These are phyloP conservation scores for Ditylenchus dipsaci DNA, from an alignment of 1,140 invertebrate genomes.

Conservation along the genomic window DNA sequence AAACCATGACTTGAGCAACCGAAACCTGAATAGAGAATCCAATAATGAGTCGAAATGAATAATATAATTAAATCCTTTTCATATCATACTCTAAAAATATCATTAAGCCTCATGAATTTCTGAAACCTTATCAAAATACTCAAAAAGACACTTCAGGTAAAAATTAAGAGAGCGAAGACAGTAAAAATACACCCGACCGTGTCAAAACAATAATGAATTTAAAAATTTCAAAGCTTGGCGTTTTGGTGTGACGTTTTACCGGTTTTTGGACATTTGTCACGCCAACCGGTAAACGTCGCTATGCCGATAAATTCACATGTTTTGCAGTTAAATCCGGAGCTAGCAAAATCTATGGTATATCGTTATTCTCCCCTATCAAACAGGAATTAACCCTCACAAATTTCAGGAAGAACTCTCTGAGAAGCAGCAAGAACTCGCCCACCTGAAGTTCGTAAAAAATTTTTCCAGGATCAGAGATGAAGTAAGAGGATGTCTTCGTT, in stretches of 20 bases:
- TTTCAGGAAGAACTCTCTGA: constrained; percentile 5
- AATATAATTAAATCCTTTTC: too few relatives aligned
- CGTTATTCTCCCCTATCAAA: background rate
- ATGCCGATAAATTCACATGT: background rate
- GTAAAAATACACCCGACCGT: too few relatives aligned
- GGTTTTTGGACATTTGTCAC: background rate
- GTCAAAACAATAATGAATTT: too few relatives aligned
- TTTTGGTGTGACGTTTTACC: background rate
- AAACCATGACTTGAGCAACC: too few relatives aligned
- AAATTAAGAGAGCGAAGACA: too few relatives aligned
- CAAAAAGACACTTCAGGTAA: too few relatives aligned
- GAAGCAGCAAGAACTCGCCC: constrained; percentile 14
- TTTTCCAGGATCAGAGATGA: constrained; percentile 15
- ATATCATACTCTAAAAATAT: too few relatives aligned
- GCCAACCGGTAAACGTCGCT: background rate
- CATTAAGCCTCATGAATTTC: too few relatives aligned
- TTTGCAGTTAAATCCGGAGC: constrained; percentile 16
- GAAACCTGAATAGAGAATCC: too few relatives aligned
- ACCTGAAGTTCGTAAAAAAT: constrained; percentile 26
- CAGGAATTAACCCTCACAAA: background rate
- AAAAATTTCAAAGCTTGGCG: too few relatives aligned
- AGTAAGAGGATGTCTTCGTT: constrained; percentile 15
- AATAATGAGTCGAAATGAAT: too few relatives aligned
- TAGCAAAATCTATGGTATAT: constrained; percentile 9
- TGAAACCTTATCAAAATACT: too few relatives aligned